A percentile compares a stretch with the other conserved stretches of the same genome.
Conservation (phyloP, 2,113 vertebrate genomes). For the Puntigrus tetrazona region DNA sequence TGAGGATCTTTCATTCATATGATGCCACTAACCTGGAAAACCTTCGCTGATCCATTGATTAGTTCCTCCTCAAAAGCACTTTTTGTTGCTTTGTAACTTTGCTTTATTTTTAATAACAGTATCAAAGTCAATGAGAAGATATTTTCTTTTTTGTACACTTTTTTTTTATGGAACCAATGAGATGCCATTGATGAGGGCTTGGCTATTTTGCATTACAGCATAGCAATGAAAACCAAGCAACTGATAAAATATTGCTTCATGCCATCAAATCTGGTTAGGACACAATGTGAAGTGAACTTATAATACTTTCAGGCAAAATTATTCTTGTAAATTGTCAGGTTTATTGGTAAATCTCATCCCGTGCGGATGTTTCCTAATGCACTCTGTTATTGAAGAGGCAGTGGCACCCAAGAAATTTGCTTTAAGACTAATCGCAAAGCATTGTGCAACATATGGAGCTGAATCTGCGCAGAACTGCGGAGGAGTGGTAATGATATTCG, state of each 20-base stretch:
- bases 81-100: background rate
- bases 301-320: background rate
- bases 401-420: background rate
- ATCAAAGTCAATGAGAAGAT: background rate
- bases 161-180: background rate
- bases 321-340: background rate
- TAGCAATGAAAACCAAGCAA: background rate
- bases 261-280: background rate
- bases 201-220: background rate
- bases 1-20: background rate
- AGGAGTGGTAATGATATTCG: background rate
- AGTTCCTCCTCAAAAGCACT: background rate
- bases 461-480: background rate
- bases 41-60: background rate
- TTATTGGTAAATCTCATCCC: background rate
- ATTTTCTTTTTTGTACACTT: background rate
- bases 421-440: background rate
- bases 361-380: background rate
- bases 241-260: background rate
- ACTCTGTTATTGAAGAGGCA: background rate
- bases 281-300: background rate
- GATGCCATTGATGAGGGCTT: background rate
- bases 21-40: background rate
- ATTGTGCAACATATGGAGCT: background rate
- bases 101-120: background rate